A percentile compares a stretch with the other conserved stretches of the same genome.
Conservation (phyloP, 1,140 invertebrate species). For the Drosophila funebris region DNA sequence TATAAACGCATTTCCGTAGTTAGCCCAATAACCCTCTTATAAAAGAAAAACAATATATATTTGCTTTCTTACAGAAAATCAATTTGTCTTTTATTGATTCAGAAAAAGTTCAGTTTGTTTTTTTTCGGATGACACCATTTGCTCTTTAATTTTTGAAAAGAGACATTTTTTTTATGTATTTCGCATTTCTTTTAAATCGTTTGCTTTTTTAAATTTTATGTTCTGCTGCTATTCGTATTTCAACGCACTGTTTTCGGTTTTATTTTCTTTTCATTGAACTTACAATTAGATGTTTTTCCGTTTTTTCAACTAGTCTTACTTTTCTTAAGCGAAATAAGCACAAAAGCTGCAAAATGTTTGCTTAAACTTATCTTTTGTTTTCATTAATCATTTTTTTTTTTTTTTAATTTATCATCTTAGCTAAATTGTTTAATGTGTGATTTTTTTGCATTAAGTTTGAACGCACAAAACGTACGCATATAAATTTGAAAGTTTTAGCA, state of each 20-base stretch:
- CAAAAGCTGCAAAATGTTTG: constrained; percentile 82
- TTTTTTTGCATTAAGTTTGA: constrained; percentile 72
- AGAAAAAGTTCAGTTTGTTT: constrained; percentile 81
- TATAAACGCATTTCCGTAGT: no score
- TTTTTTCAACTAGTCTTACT: constrained; percentile 79
- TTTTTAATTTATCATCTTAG: constrained; percentile 48
- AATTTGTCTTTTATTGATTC: constrained; percentile 83
- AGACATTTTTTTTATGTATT: constrained; percentile 56
- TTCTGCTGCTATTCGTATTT: constrained; percentile 17
- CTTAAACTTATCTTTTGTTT: constrained; percentile 69
- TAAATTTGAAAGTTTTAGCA: constrained; percentile 75
- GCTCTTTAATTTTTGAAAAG: constrained; percentile 64
- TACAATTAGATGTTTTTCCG: constrained; percentile 58
- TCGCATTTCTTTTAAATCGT: constrained; percentile 57
- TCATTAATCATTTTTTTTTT: constrained; percentile 21
- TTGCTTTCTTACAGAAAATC: constrained; percentile 83
- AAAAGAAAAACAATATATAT: constrained; percentile 7
- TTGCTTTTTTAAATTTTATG: constrained; percentile 62
- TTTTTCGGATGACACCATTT: constrained; percentile 78
- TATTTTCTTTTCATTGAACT: constrained; percentile 53
- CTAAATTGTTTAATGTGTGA: constrained; percentile 67
- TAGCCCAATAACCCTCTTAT: no score
- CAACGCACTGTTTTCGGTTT: constrained; percentile 25
- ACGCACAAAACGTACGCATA: constrained; percentile 73
- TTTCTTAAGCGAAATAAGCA: constrained; percentile 82